Conservation (phyloP, 2,113 vertebrate species). For the Coreoperca whiteheadi region DNA sequence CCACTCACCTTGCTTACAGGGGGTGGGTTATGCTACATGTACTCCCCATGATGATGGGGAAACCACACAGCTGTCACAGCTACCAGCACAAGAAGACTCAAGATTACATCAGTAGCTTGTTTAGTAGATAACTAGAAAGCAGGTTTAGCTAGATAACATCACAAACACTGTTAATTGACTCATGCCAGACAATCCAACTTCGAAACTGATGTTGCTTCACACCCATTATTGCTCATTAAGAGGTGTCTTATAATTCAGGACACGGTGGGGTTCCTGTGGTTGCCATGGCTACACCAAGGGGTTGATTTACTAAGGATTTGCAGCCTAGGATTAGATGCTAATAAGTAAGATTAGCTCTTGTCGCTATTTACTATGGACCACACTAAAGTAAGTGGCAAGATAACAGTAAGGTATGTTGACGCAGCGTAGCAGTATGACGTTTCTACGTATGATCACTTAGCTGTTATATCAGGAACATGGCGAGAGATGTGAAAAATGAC, state of each 20-base stretch:
- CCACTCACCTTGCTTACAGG: not conserved
- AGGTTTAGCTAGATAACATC: conserved; percentile 20
- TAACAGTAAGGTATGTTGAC: not conserved
- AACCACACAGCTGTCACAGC: conserved; percentile 12
- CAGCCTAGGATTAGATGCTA: conserved; percentile 20
- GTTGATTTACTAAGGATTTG: conserved; percentile 10
- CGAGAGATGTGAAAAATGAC: not conserved
- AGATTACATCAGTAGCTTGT: not conserved
- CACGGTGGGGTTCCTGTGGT: conserved; percentile 8
- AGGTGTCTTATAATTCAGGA: not conserved
- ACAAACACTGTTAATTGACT: conserved; percentile 9
- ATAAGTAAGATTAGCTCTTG: conserved; percentile 2
- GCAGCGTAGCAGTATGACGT: not conserved
- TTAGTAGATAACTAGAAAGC: conserved; percentile 9
- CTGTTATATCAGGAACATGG: not conserved
- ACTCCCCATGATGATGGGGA: not conserved
- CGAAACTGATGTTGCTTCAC: not conserved
- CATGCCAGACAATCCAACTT: conserved; percentile 7
- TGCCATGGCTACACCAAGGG: conserved; percentile 20
- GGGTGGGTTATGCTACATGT: not conserved
- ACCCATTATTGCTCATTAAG: not conserved
- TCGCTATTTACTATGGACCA: conserved; percentile 9
- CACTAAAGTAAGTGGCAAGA: not conserved
- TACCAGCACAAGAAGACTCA: not conserved
- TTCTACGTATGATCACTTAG: not conserved